phyloP scores from a whole-genome alignment of 2,113 vertebrate genomes.

The Paramormyrops kingsleyae region DNA sequence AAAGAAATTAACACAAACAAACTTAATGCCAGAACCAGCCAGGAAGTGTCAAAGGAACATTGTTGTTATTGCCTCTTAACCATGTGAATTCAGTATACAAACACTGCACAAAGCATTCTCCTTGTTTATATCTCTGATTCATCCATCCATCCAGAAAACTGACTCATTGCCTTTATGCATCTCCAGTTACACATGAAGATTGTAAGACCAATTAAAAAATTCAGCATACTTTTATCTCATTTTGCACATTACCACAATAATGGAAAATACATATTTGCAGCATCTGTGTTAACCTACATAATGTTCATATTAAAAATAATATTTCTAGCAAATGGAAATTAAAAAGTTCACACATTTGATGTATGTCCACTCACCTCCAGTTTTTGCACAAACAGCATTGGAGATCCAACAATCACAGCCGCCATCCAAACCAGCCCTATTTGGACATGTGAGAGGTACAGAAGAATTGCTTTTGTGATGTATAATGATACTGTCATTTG shows the following conservation, averaged over 20 bases:
- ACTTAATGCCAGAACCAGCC: neutral
- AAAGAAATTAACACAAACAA: neutral
- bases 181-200: neutral
- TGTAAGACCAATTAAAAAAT: neutral
- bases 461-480: neutral
- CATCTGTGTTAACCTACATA: neutral
- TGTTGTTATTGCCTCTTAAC: neutral
- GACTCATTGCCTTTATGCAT: neutral
- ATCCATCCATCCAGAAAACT: neutral
- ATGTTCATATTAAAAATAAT: neutral
- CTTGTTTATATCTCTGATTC: neutral
- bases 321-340: neutral
- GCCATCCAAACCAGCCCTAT: constrained; percentile 66
- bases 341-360: neutral
- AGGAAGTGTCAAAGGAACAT: neutral
- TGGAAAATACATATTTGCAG: neutral
- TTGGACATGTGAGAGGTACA: neutral
- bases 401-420: constrained; percentile 66
- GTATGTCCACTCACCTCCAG: constrained; percentile 55
- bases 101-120: neutral
- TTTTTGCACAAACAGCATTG: constrained; percentile 72
- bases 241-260: neutral
- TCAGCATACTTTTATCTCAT: neutral
- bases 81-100: neutral
- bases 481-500: neutral